Percentiles rank a stretch among this genome's conserved stretches.
phyloP scores from a whole-genome alignment of 2,113 vertebrate species.

The Chamaetylas fuelleborni region DNA sequence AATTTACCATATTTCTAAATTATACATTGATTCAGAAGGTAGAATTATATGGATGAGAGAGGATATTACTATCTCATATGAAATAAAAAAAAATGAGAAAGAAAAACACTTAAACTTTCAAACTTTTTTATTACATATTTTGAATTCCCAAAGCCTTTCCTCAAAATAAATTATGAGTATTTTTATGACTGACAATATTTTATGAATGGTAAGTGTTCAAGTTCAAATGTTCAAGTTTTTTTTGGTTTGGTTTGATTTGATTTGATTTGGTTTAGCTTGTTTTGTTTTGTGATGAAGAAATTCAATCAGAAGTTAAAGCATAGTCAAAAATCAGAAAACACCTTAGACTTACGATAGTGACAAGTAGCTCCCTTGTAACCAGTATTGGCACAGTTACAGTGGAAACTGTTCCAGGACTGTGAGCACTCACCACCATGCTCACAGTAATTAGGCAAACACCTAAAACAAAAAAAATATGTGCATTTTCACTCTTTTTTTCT shows the following conservation, averaged over 20 bases:
- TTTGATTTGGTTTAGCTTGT: neutral
- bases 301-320: neutral
- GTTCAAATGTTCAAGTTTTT: rapidly evolving
- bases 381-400: conserved; percentile 87
- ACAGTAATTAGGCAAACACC: conserved; percentile 91
- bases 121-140: neutral
- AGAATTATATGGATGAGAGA: neutral
- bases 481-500: neutral
- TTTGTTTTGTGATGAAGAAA: neutral
- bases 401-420: conserved; percentile 91
- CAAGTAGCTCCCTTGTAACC: conserved; percentile 92
- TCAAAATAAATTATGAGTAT: neutral
- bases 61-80: neutral
- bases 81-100: neutral
- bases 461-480: conserved; percentile 34
- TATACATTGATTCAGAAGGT: neutral
- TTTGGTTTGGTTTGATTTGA: neutral
- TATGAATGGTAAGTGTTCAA: neutral
- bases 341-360: conserved; percentile 81
- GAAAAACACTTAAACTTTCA: neutral
- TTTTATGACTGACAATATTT: neutral
- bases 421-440: conserved; percentile 90
- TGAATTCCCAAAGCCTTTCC: neutral
- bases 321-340: neutral
- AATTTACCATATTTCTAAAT: neutral